Base-by-base conservation (phyloP, 2,888 invertebrate species). In the Malthinus flaveolus region DNA sequence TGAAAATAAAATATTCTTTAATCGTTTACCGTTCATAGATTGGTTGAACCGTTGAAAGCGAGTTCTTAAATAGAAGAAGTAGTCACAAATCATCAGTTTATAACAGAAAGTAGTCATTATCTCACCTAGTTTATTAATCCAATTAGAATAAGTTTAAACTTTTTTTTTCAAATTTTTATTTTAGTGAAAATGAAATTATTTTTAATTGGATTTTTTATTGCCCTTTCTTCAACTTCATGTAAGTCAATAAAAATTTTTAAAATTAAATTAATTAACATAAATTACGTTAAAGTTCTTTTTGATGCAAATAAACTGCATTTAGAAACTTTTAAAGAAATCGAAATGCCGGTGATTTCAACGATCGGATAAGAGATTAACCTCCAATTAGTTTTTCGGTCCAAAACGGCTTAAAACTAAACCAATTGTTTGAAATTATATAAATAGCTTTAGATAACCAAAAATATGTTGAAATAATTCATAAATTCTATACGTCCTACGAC, bases 61-160 rank as follows among this genome's bases (percentile, higher is more conserved):
- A 73, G 74, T 71, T 75, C 72, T 74, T 75, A 75, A 73, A 75
- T 75, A 73, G 68, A 68, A 63, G 67, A 68, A 66, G 61, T 62
- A 61, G 62, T 61, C 60, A 61, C 66, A 67, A 64, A 66, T 64
- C 63, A 66, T 63, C 73, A 75, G 75, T 75, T 69, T 66, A 61
- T 62, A 63, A 57, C 59, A 56, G 65, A 69, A 70, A 70, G 73
- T 73, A 68, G 66, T 66, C 71, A 66, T 65, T 66, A 71, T 66
- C 66, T 68, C 68, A 72, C 70, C 71, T 67, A 65, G 55, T 52
- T 54, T 55, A 34, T 32, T 49, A 46, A 48, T 50, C 59, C 49
- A 63, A 51, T 66, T 62, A 56, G 57, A 50, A 34, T 59, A 50
- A 47, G 47, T 53, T 54, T 60, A 57, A 62, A 51, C 36, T 60